Evolutionary conservation across 2,888 invertebrate genomes (phyloP).

Genomic region (Lithophane socia): DNA sequence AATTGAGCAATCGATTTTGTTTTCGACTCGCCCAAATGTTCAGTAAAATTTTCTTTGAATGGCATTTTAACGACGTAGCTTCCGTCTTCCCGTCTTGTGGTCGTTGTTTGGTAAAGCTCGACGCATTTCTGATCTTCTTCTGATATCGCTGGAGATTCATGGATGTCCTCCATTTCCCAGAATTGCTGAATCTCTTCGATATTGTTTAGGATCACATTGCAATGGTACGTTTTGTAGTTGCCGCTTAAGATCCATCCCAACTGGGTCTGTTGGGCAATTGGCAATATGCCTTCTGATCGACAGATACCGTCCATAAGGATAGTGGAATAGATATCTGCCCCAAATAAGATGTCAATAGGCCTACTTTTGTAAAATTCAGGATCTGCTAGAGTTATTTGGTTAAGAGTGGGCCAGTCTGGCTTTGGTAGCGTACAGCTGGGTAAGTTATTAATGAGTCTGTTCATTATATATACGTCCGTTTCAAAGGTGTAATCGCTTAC

Average conservation of each 20-base stretch:
- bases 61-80: slow-evolving; percentile 19
- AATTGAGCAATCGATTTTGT: neutral
- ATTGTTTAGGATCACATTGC: neutral
- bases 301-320: neutral
- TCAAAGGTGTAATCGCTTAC: slow-evolving; percentile 9
- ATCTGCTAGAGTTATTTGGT: slow-evolving; percentile 18
- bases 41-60: neutral
- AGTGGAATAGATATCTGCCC: neutral
- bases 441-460: neutral
- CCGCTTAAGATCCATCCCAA: slow-evolving; percentile 4
- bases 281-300: neutral
- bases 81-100: neutral
- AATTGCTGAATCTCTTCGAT: neutral
- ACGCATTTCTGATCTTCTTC: too few species aligned
- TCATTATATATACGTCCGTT: slow-evolving; percentile 17
- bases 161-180: too few species aligned
- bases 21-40: neutral
- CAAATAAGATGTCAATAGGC: slow-evolving; percentile 14
- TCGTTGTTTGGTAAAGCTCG: neutral
- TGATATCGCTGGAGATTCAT: too few species aligned
- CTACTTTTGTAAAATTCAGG: slow-evolving; percentile 22
- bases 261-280: neutral
- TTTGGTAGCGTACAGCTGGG: too few species aligned
- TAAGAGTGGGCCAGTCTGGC: slow-evolving; percentile 15
- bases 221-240: neutral